Evolutionary conservation across 2,888 invertebrate genomes (phyloP).

Genomic region (Nomada ferruginata): DNA sequence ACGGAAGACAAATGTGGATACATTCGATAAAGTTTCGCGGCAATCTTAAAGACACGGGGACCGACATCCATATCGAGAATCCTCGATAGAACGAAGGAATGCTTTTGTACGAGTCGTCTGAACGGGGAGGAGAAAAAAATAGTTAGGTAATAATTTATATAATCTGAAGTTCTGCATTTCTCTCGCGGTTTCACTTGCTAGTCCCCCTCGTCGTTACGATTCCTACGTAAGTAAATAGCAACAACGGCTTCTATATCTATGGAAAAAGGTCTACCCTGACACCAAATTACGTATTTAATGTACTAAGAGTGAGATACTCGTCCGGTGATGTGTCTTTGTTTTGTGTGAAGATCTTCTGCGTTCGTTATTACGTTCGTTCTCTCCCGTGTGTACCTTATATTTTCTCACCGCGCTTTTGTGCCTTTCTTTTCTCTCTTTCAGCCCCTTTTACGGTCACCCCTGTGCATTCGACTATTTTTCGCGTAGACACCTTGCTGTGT

Average conservation of each 20-base stretch:
- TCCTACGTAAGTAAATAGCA: conserved; percentile 79
- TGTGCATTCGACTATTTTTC: neutral
- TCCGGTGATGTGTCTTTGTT: conserved; percentile 80
- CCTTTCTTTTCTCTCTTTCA: neutral
- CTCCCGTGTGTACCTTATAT: neutral
- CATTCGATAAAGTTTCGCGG: neutral
- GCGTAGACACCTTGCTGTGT: neutral
- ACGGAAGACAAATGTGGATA: neutral
- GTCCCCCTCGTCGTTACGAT: conserved; percentile 33
- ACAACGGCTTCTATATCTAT: conserved; percentile 83
- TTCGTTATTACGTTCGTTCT: neutral
- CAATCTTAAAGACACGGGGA: neutral
- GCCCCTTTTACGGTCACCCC: neutral
- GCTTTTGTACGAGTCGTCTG: conserved; percentile 59
- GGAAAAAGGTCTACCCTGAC: conserved; percentile 90
- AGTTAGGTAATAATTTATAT: conserved; percentile 69
- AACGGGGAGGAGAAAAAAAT: conserved; percentile 64
- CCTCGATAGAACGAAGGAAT: conserved; percentile 24
- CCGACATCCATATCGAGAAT: neutral
- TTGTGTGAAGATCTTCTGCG: conserved; percentile 24
- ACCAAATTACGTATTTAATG: conserved; percentile 94
- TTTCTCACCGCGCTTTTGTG: conserved; percentile 1
- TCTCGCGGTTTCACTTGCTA: conserved; percentile 41
- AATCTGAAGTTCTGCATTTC: conserved; percentile 54
- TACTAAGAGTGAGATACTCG: conserved; percentile 88